Conservation (phyloP, 2,113 vertebrate genomes). For the Pachypanchax playfairii region DNA sequence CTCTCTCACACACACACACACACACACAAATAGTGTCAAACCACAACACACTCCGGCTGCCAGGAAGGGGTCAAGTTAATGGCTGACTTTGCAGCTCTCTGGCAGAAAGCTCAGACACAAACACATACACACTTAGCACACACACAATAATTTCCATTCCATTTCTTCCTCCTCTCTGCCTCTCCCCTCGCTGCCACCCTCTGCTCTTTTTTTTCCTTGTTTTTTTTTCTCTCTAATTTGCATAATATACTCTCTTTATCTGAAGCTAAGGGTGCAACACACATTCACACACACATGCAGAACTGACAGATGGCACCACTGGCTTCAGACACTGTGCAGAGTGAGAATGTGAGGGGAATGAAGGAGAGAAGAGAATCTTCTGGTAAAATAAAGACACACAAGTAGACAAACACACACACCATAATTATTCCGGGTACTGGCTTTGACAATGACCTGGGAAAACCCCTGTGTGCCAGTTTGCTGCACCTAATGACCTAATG, state of each 20-base stretch:
- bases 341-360: conserved; percentile 65
- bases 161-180: conserved; percentile 44
- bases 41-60: conserved; percentile 65
- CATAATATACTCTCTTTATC: conserved; percentile 67
- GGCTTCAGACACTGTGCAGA: conserved; percentile 64
- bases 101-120: conserved; percentile 49
- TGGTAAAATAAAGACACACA: conserved; percentile 71
- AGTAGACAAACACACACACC: conserved; percentile 61
- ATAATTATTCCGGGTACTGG: conserved; percentile 72
- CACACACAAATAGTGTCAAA: conserved; percentile 57
- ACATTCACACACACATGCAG: conserved; percentile 25
- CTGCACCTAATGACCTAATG: conserved; percentile 69
- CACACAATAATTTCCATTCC: conserved; percentile 57
- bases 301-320: conserved; percentile 76
- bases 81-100: conserved; percentile 72
- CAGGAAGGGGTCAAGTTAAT: conserved; percentile 77
- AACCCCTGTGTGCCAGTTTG: conserved; percentile 71
- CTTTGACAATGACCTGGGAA: conserved; percentile 73
- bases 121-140: conserved; percentile 22
- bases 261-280: conserved; percentile 42
- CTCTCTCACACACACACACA: conserved; percentile 50
- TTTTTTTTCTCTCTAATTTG: conserved; percentile 58
- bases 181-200: conserved; percentile 56
- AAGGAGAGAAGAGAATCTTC: conserved; percentile 63
- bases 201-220: conserved; percentile 35